Evolutionary conservation across 2,888 invertebrate genomes (phyloP).

Genomic region (Sicus ferrugineus): DNA sequence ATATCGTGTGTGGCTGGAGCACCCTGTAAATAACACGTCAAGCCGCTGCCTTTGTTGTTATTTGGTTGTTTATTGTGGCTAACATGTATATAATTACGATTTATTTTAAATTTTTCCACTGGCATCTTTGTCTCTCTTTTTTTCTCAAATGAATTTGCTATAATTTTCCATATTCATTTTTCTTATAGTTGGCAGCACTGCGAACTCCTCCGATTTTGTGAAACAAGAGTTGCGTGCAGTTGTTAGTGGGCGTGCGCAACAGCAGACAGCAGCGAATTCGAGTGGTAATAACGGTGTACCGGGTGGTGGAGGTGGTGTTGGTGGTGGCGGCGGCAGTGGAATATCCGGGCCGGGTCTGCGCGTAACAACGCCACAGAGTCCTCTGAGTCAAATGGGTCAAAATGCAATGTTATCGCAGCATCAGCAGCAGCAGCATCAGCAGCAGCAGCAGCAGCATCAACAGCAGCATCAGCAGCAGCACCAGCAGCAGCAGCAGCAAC

Average conservation of each 20-base stretch:
- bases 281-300: constrained; percentile 44
- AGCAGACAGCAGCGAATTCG: constrained; percentile 57
- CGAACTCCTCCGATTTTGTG: constrained; percentile 84
- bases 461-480: constrained; percentile 48
- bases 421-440: constrained; percentile 55
- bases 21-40: constrained; percentile 32
- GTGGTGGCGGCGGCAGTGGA: constrained; percentile 37
- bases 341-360: constrained; percentile 40
- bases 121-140: constrained; percentile 7
- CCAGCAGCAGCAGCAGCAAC: constrained; percentile 49
- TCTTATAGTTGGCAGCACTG: constrained; percentile 67
- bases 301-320: constrained; percentile 47
- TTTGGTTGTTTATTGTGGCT: constrained; percentile 41
- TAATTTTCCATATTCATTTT: constrained; percentile 36
- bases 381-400: constrained; percentile 55
- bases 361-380: constrained; percentile 62
- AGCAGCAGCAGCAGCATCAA: constrained; percentile 47
- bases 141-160: not conserved
- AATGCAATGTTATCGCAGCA: constrained; percentile 54
- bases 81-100: constrained; percentile 27
- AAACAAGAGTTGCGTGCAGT: constrained; percentile 89
- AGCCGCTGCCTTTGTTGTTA: constrained; percentile 31
- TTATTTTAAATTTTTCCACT: not conserved
- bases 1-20: not conserved
- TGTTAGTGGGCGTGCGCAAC: constrained; percentile 80